These are phyloP conservation scores for Hozukius guyotensis DNA, from an alignment of 2,797 vertebrate genomes.

Conservation along the genomic window DNA sequence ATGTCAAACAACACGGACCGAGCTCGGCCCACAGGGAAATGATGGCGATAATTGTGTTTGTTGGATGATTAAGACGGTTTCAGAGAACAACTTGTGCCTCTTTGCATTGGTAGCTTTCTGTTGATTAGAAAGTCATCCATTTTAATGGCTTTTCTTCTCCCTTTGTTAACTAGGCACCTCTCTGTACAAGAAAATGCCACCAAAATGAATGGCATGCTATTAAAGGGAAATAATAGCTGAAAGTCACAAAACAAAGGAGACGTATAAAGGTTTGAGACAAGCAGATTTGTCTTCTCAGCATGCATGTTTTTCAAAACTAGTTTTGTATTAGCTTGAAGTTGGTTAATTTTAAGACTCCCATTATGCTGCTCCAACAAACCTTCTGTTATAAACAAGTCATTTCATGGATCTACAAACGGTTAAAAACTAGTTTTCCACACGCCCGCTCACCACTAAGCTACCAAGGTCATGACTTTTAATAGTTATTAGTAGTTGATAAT, in stretches of 20 bases:
- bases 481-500: neutral
- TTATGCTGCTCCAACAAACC: neutral
- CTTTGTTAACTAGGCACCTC: slow-evolving; percentile 61
- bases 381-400: neutral
- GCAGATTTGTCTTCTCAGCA: slow-evolving; percentile 62
- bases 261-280: slow-evolving; percentile 52
- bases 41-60: slow-evolving; percentile 69
- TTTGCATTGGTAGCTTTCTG: slow-evolving; percentile 56
- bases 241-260: slow-evolving; percentile 73
- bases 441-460: neutral
- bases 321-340: slow-evolving; percentile 11
- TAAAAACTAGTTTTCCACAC: neutral
- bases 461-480: neutral
- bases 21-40: slow-evolving; percentile 28
- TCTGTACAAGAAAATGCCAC: slow-evolving; percentile 60
- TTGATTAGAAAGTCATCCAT: slow-evolving; percentile 76
- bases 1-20: slow-evolving; percentile 9
- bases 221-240: slow-evolving; percentile 75
- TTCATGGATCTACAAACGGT: neutral
- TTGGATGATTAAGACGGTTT: slow-evolving; percentile 72
- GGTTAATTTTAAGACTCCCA: slow-evolving; percentile 3
- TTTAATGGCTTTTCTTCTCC: slow-evolving; percentile 72
- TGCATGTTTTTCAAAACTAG: slow-evolving; percentile 31
- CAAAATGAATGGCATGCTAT: slow-evolving; percentile 68
- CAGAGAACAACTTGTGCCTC: slow-evolving; percentile 64